Evolutionary conservation across 2,113 vertebrate species (phyloP).

Genomic region (Pachycephala philippinensis): DNA sequence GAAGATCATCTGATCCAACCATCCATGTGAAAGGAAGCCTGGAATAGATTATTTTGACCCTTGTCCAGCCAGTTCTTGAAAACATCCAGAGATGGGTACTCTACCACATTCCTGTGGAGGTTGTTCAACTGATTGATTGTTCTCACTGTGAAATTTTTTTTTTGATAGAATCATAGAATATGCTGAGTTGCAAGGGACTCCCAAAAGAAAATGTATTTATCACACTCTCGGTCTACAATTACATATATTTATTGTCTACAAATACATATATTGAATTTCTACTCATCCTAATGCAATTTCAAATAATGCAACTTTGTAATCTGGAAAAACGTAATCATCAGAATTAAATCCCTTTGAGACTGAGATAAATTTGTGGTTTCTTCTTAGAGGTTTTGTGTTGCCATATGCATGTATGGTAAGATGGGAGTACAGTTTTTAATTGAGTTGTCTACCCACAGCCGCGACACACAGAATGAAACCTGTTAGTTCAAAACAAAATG

Average conservation of each 20-base stretch:
- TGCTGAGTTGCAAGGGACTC: not conserved
- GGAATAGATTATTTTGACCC: not conserved
- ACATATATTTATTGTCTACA: not conserved
- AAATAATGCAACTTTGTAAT: not conserved
- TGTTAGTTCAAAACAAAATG: not conserved
- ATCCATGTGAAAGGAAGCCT: not conserved
- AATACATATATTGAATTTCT: not conserved
- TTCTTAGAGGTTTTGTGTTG: not conserved
- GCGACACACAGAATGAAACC: not conserved
- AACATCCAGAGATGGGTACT: not conserved
- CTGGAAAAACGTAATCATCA: not conserved
- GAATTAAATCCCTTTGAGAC: not conserved
- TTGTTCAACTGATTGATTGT: not conserved
- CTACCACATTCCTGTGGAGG: not conserved
- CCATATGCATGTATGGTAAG: not conserved
- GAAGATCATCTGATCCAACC: not conserved
- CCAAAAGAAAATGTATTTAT: not conserved
- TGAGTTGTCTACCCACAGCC: not conserved
- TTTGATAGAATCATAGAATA: not conserved
- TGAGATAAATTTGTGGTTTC: not conserved
- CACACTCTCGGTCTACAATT: accelerated
- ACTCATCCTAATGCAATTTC: not conserved
- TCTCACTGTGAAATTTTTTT: not conserved
- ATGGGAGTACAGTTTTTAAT: not conserved
- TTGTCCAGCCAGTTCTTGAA: not conserved